Conservation (phyloP, 2,113 vertebrate species). For the Hipposideros armiger region DNA sequence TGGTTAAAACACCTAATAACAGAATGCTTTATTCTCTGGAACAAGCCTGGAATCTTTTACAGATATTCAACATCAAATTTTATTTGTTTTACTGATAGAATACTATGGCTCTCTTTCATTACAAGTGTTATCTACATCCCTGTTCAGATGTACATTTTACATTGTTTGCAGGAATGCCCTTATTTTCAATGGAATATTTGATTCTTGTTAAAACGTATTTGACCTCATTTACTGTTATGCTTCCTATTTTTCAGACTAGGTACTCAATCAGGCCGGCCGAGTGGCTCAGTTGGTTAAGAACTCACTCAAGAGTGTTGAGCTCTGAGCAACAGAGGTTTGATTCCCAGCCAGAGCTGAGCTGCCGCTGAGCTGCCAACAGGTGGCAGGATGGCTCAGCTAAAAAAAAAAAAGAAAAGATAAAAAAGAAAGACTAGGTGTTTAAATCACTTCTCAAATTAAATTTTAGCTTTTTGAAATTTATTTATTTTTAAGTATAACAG, state of each 20-base stretch:
- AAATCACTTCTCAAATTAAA: constrained; percentile 8
- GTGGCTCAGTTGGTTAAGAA: no score
- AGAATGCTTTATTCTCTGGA: constrained; percentile 43
- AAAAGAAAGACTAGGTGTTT: not conserved
- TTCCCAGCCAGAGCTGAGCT: no score
- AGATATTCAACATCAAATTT: constrained; percentile 24
- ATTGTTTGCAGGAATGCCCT: not conserved
- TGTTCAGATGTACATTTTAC: not conserved
- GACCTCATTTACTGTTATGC: not conserved
- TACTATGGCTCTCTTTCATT: not conserved
- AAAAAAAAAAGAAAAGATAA: no score
- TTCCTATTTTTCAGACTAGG: not conserved
- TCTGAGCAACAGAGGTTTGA: no score
- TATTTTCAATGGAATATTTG: constrained; percentile 15
- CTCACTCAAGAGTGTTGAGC: no score
- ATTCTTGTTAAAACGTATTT: constrained; percentile 10
- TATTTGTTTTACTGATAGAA: constrained; percentile 28
- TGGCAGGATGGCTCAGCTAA: no score
- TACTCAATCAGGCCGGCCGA: not conserved
- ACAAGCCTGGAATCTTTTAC: constrained; percentile 36
- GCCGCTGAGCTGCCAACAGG: no score
- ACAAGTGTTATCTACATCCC: not conserved
- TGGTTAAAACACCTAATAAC: constrained; percentile 21
- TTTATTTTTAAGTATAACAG: constrained; percentile 10
- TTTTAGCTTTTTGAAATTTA: not conserved